Base-by-base conservation (phyloP, 2,888 invertebrate species). In the Oasisia sp. region DNA sequence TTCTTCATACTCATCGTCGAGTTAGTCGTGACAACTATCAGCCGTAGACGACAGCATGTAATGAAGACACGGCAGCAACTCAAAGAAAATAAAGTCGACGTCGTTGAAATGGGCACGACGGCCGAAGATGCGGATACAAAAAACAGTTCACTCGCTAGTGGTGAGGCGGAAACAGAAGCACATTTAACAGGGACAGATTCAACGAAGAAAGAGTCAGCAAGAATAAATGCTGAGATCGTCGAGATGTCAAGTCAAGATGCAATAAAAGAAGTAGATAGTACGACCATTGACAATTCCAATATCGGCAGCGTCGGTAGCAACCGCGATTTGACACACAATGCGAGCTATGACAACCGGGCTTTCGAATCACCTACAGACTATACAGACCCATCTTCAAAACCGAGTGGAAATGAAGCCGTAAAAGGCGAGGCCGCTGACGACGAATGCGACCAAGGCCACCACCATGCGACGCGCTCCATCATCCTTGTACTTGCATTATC, bases 401-500 rank as follows among this genome's bases (percentile, higher is more conserved):
- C 74, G 7, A 74, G 74, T 3, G 27, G 19, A 74, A 27, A 19
- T 19, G 27, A 74, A 74, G 74, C n/a, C 74, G n/a, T 74, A 74
- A 27, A 74, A 74, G 27, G 27, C 19, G 74, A 74, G 0, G 74
- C 92, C 44, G 58, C 56, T 32, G 91, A 32, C 91, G 91, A 92
- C 32, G 91, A 56, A 27, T 90, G 58, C 2, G 58, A n/a, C 8
- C n/a, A 0, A 19, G 27, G 92, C 32, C 89, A 74, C 27, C 27
- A 74, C 74, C 74, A 74, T 27, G 74, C 74, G 19, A 91, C 91
- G 9, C 92, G 92, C n/a, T 92, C 92, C 11, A 14, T 93, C 11
- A 91, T 93, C 27, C 89, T 93, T 44, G 91, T 93, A 32, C 32
- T 93, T n/a, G 93, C 93, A 45, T 92, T 93, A 14, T 93, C 93